Evolutionary conservation across 2,797 vertebrate genomes (phyloP).

Genomic region (Bradypus variegatus): DNA sequence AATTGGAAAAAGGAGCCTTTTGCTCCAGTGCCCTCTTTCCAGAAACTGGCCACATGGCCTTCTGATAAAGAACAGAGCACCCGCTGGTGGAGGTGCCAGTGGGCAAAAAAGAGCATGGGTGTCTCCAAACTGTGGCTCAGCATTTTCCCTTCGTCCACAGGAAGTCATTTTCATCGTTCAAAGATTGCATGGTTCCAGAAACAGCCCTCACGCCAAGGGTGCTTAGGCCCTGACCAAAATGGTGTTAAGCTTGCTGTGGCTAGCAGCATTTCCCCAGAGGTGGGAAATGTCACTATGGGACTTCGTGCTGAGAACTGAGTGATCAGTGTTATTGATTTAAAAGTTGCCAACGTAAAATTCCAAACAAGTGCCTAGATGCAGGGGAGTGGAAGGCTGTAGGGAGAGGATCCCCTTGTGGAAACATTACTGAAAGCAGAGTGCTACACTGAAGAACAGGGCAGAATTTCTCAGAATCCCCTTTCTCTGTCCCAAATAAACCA

Average conservation of each 20-base stretch:
- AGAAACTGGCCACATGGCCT: neutral
- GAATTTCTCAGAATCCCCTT: conserved; percentile 42
- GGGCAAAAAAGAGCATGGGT: neutral
- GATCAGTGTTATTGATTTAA: neutral
- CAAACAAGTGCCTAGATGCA: neutral
- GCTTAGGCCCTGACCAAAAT: neutral
- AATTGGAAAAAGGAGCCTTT: neutral
- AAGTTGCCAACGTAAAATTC: neutral
- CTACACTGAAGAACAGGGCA: conserved; percentile 22
- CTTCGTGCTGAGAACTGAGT: neutral
- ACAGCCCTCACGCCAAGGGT: neutral
- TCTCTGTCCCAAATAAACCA: neutral
- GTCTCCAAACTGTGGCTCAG: neutral
- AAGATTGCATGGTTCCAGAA: neutral
- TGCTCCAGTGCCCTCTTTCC: neutral
- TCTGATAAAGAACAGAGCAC: conserved; percentile 11
- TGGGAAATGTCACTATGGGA: neutral
- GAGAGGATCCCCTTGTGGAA: neutral
- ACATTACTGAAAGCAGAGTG: neutral
- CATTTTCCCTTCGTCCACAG: neutral
- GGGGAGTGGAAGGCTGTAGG: neutral
- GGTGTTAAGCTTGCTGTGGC: neutral
- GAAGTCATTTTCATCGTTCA: neutral
- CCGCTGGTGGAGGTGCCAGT: neutral
- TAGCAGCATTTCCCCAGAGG: neutral